These are phyloP conservation scores for Denticeps clupeoides DNA, from an alignment of 2,797 vertebrate species.

Conservation along the genomic window DNA sequence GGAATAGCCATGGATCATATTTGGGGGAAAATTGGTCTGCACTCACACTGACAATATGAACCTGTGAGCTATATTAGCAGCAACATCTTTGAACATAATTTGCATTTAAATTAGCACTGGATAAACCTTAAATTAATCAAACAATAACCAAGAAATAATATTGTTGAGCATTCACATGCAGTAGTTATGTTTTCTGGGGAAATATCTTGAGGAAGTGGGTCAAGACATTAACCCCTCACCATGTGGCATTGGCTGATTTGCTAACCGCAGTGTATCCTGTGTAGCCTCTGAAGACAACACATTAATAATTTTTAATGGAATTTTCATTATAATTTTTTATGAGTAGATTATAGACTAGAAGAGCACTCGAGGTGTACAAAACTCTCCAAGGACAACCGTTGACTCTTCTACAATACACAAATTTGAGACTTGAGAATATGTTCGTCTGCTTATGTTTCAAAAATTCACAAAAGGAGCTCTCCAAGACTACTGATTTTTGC, in stretches of 20 bases:
- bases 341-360: too few relatives aligned
- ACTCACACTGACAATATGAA: constrained; percentile 22
- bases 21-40: constrained; percentile 16
- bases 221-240: constrained; percentile 32
- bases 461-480: too few relatives aligned
- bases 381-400: too few relatives aligned
- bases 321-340: too few relatives aligned
- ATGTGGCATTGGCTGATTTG: constrained; percentile 39
- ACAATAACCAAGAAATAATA: constrained; percentile 33
- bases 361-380: too few relatives aligned
- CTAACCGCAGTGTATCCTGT: constrained; percentile 42
- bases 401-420: too few relatives aligned
- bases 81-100: constrained; percentile 33
- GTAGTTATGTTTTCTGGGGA: constrained; percentile 14
- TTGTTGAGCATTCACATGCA: constrained; percentile 26
- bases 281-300: constrained; percentile 41
- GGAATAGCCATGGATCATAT: constrained; percentile 19
- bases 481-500: too few relatives aligned
- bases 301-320: constrained; percentile 32
- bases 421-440: too few relatives aligned
- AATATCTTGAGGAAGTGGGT: constrained; percentile 17
- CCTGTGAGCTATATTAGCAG: constrained; percentile 21
- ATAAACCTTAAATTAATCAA: constrained; percentile 15
- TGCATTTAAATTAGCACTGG: constrained; percentile 42
- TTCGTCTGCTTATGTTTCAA: too few relatives aligned